These are phyloP conservation scores for Hyposmocoma kahamanoa DNA, from an alignment of 1,140 invertebrate genomes.

Conservation along the genomic window DNA sequence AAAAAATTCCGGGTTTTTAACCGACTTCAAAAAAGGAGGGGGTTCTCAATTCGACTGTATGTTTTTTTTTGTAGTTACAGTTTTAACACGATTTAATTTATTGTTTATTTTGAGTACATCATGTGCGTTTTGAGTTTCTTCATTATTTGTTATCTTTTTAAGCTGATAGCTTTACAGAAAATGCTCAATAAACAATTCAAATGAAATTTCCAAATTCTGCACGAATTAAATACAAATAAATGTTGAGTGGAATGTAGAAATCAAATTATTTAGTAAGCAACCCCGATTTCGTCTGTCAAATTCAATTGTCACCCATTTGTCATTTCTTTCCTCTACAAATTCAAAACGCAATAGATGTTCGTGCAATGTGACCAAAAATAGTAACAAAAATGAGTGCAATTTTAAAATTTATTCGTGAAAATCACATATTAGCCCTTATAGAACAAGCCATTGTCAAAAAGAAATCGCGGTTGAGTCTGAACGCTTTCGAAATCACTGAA, in stretches of 20 bases:
- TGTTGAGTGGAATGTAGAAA: neutral
- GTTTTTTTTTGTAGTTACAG: too few species aligned
- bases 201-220: too few species aligned
- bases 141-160: too few species aligned
- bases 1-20: too few species aligned
- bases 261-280: neutral
- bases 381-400: slow-evolving; percentile 72
- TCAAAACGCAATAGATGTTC: slow-evolving; percentile 47
- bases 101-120: too few species aligned
- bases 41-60: too few species aligned
- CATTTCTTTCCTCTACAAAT: slow-evolving; percentile 28
- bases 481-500: slow-evolving; percentile 74
- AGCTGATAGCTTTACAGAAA: too few species aligned
- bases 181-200: too few species aligned
- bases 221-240: too few species aligned
- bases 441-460: slow-evolving; percentile 75
- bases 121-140: too few species aligned
- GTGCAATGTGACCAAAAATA: slow-evolving; percentile 60
- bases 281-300: slow-evolving; percentile 13
- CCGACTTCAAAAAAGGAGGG: too few species aligned
- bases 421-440: slow-evolving; percentile 76
- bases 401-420: slow-evolving; percentile 77
- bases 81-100: too few species aligned
- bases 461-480: slow-evolving; percentile 73
- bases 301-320: neutral